These are phyloP conservation scores for Zaprionus lachaisei DNA, from an alignment of 1,140 invertebrate genomes.

Conservation along the genomic window DNA sequence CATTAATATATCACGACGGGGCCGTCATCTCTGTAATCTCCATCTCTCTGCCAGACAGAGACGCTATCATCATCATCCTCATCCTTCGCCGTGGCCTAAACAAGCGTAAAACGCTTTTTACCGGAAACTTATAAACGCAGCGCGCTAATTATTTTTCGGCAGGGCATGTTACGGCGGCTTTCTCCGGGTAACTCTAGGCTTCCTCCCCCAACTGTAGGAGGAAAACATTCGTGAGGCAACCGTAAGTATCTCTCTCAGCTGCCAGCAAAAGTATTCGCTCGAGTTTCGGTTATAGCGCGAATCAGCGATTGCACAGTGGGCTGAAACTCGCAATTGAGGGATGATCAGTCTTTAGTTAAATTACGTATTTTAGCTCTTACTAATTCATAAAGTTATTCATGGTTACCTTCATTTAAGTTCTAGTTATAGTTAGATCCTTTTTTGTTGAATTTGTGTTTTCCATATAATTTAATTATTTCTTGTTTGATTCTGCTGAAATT, in stretches of 20 bases:
- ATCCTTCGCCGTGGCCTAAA: constrained; percentile 21
- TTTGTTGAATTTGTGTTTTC: no score
- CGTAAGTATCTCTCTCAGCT: constrained; percentile 6
- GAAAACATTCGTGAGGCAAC: not conserved
- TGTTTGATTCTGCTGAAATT: not conserved
- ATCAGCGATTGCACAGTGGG: not conserved
- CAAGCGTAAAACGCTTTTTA: constrained; percentile 66
- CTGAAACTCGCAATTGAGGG: not conserved
- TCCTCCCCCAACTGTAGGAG: not conserved
- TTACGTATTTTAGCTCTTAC: no score
- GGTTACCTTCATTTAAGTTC: not conserved
- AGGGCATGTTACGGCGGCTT: constrained; percentile 3
- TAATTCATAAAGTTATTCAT: no score
- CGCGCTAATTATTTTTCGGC: constrained; percentile 69
- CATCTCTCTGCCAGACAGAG: constrained; percentile 11
- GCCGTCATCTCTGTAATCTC: constrained; percentile 44
- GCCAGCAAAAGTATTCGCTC: not conserved
- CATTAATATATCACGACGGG: constrained; percentile 65
- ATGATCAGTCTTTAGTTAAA: not conserved
- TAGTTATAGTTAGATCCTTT: not conserved
- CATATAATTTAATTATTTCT: no score
- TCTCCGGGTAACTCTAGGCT: not conserved
- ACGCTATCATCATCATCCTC: constrained; percentile 8
- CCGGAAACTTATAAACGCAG: constrained; percentile 71
- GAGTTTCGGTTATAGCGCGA: not conserved